Percentiles rank a stretch among this genome's conserved stretches.
Evolutionary conservation across 1,140 invertebrate genomes (phyloP).

Genomic region (Drosophila equinoxialis): DNA sequence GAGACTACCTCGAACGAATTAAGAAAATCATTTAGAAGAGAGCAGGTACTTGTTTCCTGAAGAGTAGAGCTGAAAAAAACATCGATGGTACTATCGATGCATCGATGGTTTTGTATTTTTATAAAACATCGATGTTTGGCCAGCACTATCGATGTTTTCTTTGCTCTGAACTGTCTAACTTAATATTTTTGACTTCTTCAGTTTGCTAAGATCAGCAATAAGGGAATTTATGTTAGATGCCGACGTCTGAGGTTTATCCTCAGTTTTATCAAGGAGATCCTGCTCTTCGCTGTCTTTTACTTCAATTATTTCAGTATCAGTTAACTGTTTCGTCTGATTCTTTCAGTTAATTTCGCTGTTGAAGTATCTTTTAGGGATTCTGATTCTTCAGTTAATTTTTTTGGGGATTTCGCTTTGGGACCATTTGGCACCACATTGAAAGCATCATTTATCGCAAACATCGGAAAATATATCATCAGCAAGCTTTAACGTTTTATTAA

Average conservation of each 20-base stretch:
- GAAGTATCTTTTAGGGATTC: neutral
- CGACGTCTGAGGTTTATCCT: slow-evolving; percentile 11
- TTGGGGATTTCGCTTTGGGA: neutral
- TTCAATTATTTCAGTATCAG: slow-evolving; percentile 17
- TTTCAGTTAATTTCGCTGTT: slow-evolving; percentile 1
- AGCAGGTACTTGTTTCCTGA: too few species aligned
- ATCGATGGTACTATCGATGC: too few species aligned
- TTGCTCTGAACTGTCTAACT: too few species aligned
- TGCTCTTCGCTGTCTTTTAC: slow-evolving; percentile 38
- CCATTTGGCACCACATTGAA: slow-evolving; percentile 29
- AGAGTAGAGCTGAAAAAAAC: too few species aligned
- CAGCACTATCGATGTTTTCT: too few species aligned
- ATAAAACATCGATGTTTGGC: too few species aligned
- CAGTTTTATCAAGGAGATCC: neutral
- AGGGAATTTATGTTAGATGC: slow-evolving; percentile 46
- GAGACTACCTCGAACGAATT: too few species aligned
- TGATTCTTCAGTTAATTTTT: neutral
- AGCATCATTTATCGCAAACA: slow-evolving; percentile 83
- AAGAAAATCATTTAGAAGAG: too few species aligned
- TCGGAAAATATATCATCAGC: slow-evolving; percentile 89
- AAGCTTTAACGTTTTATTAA: slow-evolving; percentile 55
- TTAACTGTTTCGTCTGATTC: neutral
- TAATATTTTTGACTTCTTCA: slow-evolving; percentile 51
- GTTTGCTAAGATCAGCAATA: slow-evolving; percentile 62
- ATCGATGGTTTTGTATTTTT: too few species aligned